phyloP scores from a whole-genome alignment of 2,797 vertebrate species.

The Eremophila alpestris region DNA sequence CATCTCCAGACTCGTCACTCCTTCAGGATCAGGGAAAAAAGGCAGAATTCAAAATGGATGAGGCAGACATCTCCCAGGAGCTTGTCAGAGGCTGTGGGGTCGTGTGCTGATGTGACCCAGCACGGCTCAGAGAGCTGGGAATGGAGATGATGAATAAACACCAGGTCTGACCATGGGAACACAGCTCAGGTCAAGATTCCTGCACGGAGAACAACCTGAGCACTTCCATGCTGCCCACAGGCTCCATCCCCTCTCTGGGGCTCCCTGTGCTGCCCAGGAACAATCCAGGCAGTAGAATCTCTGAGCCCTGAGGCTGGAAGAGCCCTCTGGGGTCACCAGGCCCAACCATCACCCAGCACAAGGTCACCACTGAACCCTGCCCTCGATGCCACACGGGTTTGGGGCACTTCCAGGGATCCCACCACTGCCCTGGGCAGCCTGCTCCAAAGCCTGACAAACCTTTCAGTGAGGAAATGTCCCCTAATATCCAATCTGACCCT shows the following conservation, averaged over 20 bases:
- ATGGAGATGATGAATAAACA: neutral
- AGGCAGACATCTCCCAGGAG: neutral
- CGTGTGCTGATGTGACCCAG: neutral
- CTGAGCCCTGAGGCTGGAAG: neutral
- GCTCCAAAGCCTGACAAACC: neutral
- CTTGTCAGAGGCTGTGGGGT: neutral
- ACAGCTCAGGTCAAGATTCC: neutral
- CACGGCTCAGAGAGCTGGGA: neutral
- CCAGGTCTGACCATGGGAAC: neutral
- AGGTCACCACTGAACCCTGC: too few relatives aligned
- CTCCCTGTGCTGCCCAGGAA: neutral
- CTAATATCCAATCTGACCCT: neutral
- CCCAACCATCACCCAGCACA: neutral
- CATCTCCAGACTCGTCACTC: neutral
- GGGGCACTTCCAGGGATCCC: neutral
- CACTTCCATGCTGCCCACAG: neutral
- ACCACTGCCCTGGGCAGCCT: neutral
- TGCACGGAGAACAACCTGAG: neutral
- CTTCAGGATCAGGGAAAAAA: neutral
- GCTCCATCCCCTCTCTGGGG: neutral
- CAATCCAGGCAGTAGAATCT: neutral
- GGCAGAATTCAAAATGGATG: too few relatives aligned
- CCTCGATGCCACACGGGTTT: fast-evolving
- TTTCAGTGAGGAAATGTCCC: neutral
- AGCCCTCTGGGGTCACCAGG: neutral